A percentile compares a stretch with the other conserved stretches of the same genome.
Conservation (phyloP, 1,140 invertebrate genomes). For the Cyclargus thomasi region DNA sequence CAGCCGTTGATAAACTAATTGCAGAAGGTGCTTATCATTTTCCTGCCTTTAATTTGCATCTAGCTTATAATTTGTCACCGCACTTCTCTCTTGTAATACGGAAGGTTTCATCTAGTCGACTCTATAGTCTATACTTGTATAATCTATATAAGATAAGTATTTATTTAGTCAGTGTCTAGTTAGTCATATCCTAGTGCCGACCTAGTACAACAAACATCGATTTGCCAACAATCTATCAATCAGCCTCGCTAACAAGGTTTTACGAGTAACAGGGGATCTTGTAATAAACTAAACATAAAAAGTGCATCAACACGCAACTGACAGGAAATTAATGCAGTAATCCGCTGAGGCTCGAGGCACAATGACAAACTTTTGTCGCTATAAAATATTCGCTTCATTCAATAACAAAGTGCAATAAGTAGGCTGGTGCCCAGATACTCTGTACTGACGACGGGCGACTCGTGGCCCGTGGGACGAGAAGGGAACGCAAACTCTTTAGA, state of each 20-base stretch:
- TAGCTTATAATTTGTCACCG: not conserved
- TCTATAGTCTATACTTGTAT: not conserved
- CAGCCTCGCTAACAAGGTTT: not conserved
- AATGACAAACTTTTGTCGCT: not conserved
- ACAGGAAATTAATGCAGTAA: not conserved
- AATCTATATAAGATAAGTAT: too few species aligned
- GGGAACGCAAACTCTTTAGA: too few species aligned
- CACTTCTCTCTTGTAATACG: not conserved
- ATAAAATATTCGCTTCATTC: not conserved
- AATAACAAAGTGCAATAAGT: not conserved
- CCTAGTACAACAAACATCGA: not conserved
- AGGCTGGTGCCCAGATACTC: too few species aligned
- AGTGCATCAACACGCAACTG: not conserved
- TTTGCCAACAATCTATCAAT: not conserved
- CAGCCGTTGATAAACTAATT: not conserved
- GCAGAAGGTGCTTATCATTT: not conserved
- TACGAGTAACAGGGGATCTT: not conserved
- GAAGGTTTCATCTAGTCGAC: not conserved
- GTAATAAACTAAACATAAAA: not conserved
- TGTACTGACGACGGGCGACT: too few species aligned
- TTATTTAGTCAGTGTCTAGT: too few species aligned
- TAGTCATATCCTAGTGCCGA: not conserved
- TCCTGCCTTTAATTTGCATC: not conserved
- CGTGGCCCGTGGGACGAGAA: too few species aligned
- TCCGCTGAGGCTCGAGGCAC: not conserved